These are phyloP conservation scores for Mizuhopecten yessoensis DNA, from an alignment of 1,140 invertebrate species.

Conservation along the genomic window DNA sequence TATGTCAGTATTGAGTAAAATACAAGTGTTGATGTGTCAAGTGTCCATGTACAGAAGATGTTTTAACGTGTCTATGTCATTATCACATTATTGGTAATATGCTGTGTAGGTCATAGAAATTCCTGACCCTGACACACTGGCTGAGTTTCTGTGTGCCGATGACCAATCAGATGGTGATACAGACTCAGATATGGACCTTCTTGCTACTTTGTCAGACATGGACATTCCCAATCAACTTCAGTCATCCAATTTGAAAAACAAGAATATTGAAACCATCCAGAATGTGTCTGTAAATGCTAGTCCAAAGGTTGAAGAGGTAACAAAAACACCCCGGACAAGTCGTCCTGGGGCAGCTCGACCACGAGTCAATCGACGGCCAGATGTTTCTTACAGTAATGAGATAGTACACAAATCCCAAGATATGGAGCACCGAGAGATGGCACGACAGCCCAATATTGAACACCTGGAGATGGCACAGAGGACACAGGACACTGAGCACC, in stretches of 20 bases:
- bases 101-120: not conserved
- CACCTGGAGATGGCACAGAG: not conserved
- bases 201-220: not conserved
- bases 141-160: slow-evolving; percentile 51
- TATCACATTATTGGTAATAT: no score
- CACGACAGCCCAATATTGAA: not conserved
- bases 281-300: not conserved
- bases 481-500: slow-evolving; percentile 43
- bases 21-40: no score
- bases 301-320: not conserved
- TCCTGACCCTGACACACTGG: slow-evolving; percentile 36
- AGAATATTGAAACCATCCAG: not conserved
- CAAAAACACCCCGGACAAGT: not conserved
- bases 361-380: slow-evolving; percentile 20
- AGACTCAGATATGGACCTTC: slow-evolving; percentile 43
- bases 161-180: slow-evolving; percentile 43
- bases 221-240: not conserved
- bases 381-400: not conserved
- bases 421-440: not conserved
- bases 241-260: not conserved
- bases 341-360: slow-evolving; percentile 58
- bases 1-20: no score
- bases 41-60: no score
- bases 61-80: no score
- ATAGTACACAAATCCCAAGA: not conserved